Percentiles rank a stretch among this genome's conserved stretches.
Conservation (phyloP, 1,140 invertebrate genomes). For the Cotesia glomerata region DNA sequence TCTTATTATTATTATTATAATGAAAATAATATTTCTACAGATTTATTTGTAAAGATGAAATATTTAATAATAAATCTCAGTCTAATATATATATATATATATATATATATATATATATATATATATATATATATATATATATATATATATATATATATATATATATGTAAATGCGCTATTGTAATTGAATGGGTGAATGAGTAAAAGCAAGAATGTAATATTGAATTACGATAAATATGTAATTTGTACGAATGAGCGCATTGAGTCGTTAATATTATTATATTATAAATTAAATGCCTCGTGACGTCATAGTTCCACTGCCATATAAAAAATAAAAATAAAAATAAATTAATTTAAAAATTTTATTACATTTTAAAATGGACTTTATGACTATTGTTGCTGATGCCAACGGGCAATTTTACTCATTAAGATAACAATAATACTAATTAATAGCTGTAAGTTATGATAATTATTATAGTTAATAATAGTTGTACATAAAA, state of each 20-base stretch:
- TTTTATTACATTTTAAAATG: background rate
- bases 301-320: constrained; percentile 23
- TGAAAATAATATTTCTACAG: background rate
- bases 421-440: too few relatives aligned
- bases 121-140: background rate
- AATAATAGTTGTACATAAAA: too few relatives aligned
- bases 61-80: background rate
- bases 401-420: too few relatives aligned
- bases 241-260: constrained; percentile 2
- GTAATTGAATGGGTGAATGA: background rate
- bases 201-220: background rate
- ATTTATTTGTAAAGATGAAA: background rate
- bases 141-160: constrained; percentile 3
- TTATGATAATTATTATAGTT: too few relatives aligned
- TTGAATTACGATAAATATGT: background rate
- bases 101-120: constrained; percentile 1
- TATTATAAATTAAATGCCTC: background rate
- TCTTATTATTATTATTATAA: background rate
- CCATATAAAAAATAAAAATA: constrained; percentile 11
- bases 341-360: background rate
- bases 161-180: constrained; percentile 6
- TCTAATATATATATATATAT: too few relatives aligned
- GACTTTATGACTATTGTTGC: constrained; percentile 9
- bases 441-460: too few relatives aligned
- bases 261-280: too few relatives aligned